These are phyloP conservation scores for Apocrypta bakeri DNA, from an alignment of 1,140 invertebrate species.

Conservation along the genomic window DNA sequence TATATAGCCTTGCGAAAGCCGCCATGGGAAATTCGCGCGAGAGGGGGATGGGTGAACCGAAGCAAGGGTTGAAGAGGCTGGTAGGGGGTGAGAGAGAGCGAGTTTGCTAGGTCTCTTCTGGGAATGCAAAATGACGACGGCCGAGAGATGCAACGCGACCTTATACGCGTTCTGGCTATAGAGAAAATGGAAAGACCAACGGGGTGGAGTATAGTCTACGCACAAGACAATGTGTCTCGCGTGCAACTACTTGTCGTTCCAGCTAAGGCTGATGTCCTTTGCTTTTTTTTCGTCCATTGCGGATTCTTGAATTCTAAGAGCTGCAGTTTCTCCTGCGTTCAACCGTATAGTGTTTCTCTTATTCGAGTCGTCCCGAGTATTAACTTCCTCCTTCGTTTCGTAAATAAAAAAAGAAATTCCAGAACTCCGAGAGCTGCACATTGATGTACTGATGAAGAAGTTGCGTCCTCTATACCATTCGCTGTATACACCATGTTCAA, in stretches of 20 bases:
- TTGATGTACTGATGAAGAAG: no score
- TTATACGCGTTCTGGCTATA: no score
- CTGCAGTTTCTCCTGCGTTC: background rate
- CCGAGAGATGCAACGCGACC: background rate
- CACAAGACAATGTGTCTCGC: no score
- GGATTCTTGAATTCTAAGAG: slow-evolving; percentile 6
- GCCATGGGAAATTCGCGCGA: slow-evolving; percentile 40
- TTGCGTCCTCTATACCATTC: no score
- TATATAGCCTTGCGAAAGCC: slow-evolving; percentile 18
- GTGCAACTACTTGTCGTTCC: background rate
- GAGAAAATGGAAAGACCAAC: slow-evolving; percentile 9
- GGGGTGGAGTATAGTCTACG: no score
- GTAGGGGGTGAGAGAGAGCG: background rate
- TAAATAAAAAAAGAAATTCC: no score
- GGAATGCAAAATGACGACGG: slow-evolving; percentile 47
- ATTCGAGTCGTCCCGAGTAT: no score
- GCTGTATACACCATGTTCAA: background rate
- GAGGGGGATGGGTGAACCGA: background rate
- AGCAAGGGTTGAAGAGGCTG: no score
- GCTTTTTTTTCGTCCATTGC: background rate
- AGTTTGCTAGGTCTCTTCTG: slow-evolving; percentile 26
- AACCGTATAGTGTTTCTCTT: no score
- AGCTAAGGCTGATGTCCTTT: background rate
- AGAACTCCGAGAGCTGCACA: no score
- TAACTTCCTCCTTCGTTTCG: no score